These are phyloP conservation scores for Coregonus clupeaformis DNA, from an alignment of 2,113 vertebrate genomes.

Conservation along the genomic window DNA sequence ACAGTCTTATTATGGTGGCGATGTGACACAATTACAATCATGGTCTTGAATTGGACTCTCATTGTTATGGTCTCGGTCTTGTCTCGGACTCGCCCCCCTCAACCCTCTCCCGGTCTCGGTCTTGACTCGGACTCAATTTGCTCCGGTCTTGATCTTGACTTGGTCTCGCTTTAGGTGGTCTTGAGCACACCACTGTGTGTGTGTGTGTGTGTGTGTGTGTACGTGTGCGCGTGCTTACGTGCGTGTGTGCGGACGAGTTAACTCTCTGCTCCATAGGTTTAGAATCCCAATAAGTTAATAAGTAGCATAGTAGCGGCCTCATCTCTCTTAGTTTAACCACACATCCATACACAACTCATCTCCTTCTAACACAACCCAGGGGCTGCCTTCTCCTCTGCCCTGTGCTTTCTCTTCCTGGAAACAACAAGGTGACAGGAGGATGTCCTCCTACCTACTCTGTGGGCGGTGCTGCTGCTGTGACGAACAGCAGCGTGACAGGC, in stretches of 20 bases:
- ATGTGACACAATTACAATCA: too few species aligned
- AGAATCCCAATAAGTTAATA: slow-evolving; percentile 41
- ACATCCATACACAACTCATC: slow-evolving; percentile 54
- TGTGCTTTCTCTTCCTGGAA: slow-evolving; percentile 24
- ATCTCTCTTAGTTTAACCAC: slow-evolving; percentile 19
- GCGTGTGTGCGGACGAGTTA: not conserved
- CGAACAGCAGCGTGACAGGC: slow-evolving; percentile 65
- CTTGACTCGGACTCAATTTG: too few species aligned
- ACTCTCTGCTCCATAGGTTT: slow-evolving; percentile 44
- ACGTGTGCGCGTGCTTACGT: slow-evolving; percentile 5
- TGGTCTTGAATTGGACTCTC: too few species aligned
- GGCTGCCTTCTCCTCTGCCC: not conserved
- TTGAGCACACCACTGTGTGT: not conserved
- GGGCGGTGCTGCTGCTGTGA: slow-evolving; percentile 40
- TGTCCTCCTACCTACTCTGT: slow-evolving; percentile 26
- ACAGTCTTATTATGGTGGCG: too few species aligned
- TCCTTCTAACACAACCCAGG: slow-evolving; percentile 17
- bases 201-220: slow-evolving; percentile 10
- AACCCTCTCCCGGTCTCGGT: too few species aligned
- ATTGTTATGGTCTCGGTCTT: too few species aligned
- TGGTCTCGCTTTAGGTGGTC: too few species aligned
- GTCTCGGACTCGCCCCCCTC: too few species aligned
- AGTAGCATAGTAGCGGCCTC: slow-evolving; percentile 14
- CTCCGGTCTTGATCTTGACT: too few species aligned
- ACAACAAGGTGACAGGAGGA: slow-evolving; percentile 44